Evolutionary conservation across 2,113 vertebrate genomes (phyloP).

Genomic region (Muscicapa adusta): DNA sequence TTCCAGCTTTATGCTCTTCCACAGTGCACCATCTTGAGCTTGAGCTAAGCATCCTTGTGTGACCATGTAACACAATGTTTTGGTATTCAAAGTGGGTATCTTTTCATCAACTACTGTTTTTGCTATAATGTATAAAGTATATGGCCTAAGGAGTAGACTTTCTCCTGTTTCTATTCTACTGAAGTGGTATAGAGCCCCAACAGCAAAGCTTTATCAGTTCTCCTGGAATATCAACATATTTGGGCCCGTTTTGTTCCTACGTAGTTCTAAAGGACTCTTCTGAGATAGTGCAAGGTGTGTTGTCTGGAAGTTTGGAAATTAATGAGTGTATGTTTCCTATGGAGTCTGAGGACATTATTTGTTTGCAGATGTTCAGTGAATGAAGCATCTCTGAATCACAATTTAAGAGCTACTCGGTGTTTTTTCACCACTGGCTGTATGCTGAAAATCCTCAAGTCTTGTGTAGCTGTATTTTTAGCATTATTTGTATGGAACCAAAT

Average conservation of each 20-base stretch:
- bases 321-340: background rate
- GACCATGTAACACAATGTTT: background rate
- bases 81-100: background rate
- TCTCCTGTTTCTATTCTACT: background rate
- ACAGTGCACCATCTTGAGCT: background rate
- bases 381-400: background rate
- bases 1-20: background rate
- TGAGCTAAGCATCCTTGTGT: background rate
- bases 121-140: background rate
- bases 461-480: background rate
- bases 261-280: background rate
- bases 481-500: background rate
- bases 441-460: background rate
- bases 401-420: background rate
- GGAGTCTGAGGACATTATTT: background rate
- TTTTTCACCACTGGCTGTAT: background rate
- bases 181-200: background rate
- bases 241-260: background rate
- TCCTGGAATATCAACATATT: background rate
- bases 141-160: background rate
- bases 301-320: background rate
- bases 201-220: background rate
- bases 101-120: background rate
- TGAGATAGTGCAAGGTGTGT: background rate
- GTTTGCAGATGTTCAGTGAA: background rate